Base-by-base conservation (phyloP, 2,797 vertebrate genomes). In the Adrianichthys oophorus region DNA sequence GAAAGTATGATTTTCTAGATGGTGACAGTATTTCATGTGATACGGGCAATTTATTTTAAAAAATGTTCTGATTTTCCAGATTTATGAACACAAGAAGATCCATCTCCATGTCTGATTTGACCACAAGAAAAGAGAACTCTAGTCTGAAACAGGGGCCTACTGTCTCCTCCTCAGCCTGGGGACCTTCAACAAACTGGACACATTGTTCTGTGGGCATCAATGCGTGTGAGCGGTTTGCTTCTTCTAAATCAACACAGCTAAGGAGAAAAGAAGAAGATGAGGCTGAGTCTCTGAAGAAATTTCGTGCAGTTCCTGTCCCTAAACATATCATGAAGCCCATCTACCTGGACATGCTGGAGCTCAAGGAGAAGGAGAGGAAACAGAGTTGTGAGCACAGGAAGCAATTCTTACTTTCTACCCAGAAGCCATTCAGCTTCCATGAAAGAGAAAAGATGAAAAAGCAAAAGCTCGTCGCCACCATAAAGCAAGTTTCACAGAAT, bases 351-450 rank as follows among this genome's bases (percentile, higher is more conserved):
- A 88, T 98, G 68, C 78, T 91, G 83, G 87, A 91, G 61, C 82
- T 82, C 67, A 91, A 81, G 14, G 93, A 96, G 72, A 90, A 85
- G 45, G 87, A 89, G 74, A 94, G 95, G 81, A 90, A 75, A 75
- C 82, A 81, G 10, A 77, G 89, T 46, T 90, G 69, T 14, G 91
- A 95, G 83, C 92, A 93, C 78, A 95, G 97, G 76, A 96, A 85
- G 75, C 87, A 93, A 42, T 86, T 94, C 62, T 91, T 98, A 24
- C 86, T 97, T 48, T 92, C 95, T 16, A 92, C 83, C 56, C 92
- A 97, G 82, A 93, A 91, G 79, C 96, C 97, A 42, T 99, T 99
- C 82, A 92, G 88, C 59, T 97, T 98, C 85, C 64, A 93, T 59
- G 85, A 92, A 72, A 95, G 93, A 80, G 93, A 96, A 65, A 88